Conservation (phyloP, 2,113 vertebrate species). For the Philantomba maxwellii region DNA sequence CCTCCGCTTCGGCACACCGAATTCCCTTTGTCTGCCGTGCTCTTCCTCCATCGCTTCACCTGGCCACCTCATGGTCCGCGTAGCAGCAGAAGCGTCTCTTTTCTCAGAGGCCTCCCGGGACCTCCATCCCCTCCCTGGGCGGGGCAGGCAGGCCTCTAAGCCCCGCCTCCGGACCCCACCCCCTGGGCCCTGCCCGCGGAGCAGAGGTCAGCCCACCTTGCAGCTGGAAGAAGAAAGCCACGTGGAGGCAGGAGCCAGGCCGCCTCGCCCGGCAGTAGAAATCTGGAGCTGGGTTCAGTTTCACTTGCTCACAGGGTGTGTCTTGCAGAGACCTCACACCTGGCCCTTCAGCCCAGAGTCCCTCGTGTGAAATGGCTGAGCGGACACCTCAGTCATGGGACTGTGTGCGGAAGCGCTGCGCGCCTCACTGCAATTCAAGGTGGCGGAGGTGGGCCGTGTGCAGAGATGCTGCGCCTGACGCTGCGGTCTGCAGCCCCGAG, state of each 20-base stretch:
- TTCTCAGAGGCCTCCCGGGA: background rate
- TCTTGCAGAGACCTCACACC: background rate
- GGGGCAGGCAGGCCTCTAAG: background rate
- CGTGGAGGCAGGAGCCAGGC: background rate
- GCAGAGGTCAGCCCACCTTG: background rate
- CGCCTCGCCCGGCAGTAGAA: background rate
- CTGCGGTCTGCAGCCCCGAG: background rate
- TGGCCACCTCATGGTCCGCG: background rate
- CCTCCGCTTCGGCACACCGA: background rate
- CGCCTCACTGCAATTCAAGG: background rate
- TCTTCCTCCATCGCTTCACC: background rate
- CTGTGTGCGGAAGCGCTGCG: background rate
- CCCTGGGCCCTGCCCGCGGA: rapidly evolving
- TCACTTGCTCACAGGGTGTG: background rate
- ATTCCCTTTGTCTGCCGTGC: background rate
- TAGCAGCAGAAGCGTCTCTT: background rate
- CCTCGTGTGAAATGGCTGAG: background rate
- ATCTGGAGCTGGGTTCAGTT: background rate
- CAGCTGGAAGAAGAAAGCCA: background rate
- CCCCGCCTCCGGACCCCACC: too few relatives aligned
- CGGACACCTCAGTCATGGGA: background rate
- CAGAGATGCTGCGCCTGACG: background rate
- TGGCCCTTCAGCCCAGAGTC: background rate
- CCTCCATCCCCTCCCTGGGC: background rate
- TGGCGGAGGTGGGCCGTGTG: background rate